Percentiles rank a stretch among this genome's conserved stretches.
These are phyloP conservation scores for Podargus strigoides DNA, from an alignment of 2,797 vertebrate species.

Conservation along the genomic window DNA sequence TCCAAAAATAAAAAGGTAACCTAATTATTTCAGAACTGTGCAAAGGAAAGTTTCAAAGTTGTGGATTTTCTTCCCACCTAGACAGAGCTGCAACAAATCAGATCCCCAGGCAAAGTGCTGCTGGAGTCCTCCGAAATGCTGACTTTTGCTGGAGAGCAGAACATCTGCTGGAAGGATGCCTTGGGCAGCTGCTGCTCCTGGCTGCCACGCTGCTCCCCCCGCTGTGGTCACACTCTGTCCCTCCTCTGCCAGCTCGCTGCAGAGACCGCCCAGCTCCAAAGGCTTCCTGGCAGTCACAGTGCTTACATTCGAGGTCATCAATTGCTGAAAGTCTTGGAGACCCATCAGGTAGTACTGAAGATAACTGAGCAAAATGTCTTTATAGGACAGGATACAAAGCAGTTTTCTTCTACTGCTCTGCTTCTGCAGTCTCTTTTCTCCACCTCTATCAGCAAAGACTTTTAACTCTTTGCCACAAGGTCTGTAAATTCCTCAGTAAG, in stretches of 20 bases:
- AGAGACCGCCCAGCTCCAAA: neutral
- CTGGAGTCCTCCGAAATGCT: neutral
- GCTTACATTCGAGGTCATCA: neutral
- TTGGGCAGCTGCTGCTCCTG: neutral
- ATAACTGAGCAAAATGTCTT: neutral
- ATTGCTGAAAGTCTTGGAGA: neutral
- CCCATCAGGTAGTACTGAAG: neutral
- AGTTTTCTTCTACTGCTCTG: neutral
- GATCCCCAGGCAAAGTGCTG: neutral
- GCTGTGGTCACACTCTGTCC: neutral
- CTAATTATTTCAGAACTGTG: neutral
- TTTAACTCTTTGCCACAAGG: neutral
- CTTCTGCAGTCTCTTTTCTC: neutral
- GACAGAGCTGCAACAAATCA: neutral
- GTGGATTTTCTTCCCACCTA: neutral
- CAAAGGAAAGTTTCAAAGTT: neutral
- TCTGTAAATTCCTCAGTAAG: neutral
- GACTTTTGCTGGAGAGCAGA: neutral
- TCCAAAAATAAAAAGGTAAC: constrained; percentile 3
- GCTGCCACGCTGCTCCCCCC: neutral
- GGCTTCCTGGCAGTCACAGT: neutral
- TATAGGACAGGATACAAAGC: neutral
- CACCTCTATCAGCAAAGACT: neutral
- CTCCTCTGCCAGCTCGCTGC: constrained; percentile 20
- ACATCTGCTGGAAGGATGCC: constrained; percentile 18